A percentile compares a stretch with the other conserved stretches of the same genome.
Conservation (phyloP, 1,140 invertebrate genomes). For the Apocrypta bakeri region DNA sequence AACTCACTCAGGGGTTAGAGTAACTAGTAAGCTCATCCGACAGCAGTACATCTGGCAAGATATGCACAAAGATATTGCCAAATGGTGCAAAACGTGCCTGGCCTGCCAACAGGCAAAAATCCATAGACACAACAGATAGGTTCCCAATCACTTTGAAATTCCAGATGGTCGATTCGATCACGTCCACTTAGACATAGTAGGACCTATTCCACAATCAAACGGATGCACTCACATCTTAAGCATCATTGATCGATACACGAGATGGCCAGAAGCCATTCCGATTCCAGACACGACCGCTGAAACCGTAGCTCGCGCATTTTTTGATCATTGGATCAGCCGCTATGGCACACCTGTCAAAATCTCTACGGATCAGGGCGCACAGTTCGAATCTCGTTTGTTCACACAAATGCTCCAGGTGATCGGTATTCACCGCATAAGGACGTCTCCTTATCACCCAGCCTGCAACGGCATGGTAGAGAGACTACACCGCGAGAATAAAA, state of each 20-base stretch:
- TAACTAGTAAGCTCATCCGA: constrained; percentile 50
- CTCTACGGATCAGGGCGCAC: no score
- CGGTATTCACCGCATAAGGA: no score
- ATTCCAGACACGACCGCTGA: constrained; percentile 54
- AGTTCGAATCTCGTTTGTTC: no score
- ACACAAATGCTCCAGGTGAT: no score
- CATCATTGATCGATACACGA: constrained; percentile 70
- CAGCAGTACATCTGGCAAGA: constrained; percentile 58
- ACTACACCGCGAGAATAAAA: constrained; percentile 63
- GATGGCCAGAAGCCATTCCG: constrained; percentile 70
- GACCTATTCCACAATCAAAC: constrained; percentile 65
- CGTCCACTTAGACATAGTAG: constrained; percentile 74
- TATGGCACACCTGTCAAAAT: no score
- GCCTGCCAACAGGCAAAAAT: constrained; percentile 60
- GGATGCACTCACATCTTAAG: constrained; percentile 69
- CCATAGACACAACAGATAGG: constrained; percentile 46
- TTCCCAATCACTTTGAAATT: constrained; percentile 2
- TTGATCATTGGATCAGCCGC: constrained; percentile 55
- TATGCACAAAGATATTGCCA: constrained; percentile 55
- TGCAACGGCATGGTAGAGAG: constrained; percentile 70
- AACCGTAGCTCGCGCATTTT: constrained; percentile 55
- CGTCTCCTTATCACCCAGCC: constrained; percentile 46
- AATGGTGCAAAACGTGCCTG: no score
- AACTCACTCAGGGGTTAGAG: constrained; percentile 57
- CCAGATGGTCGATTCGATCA: constrained; percentile 63